These are phyloP conservation scores for Gymnocheta viridis DNA, from an alignment of 2,888 invertebrate genomes.

Conservation along the genomic window DNA sequence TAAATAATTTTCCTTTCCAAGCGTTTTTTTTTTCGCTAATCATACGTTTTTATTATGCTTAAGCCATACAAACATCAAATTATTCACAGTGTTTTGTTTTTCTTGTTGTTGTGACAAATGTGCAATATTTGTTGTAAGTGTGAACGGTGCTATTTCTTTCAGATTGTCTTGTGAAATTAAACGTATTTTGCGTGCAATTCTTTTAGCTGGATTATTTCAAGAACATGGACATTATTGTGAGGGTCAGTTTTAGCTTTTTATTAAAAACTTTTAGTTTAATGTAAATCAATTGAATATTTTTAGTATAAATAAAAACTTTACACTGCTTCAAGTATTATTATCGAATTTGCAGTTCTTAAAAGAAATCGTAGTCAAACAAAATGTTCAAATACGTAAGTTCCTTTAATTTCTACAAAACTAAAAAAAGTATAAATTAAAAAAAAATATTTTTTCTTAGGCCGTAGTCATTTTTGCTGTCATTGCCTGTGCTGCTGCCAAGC, in stretches of 20 bases:
- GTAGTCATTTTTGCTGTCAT: slow-evolving; percentile 66
- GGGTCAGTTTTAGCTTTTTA: background rate
- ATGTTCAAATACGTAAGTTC: slow-evolving; percentile 52
- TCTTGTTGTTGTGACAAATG: background rate
- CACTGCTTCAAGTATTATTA: background rate
- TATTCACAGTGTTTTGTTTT: background rate
- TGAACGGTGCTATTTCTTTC: too few relatives aligned
- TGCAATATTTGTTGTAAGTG: background rate
- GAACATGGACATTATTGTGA: background rate
- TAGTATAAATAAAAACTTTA: background rate
- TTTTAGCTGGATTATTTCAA: background rate
- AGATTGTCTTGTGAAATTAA: background rate
- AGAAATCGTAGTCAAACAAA: background rate
- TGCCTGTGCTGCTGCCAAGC: slow-evolving; percentile 68
- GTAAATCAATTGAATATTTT: background rate
- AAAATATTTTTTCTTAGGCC: slow-evolving; percentile 21
- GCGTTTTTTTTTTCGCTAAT: background rate
- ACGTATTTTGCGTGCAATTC: background rate
- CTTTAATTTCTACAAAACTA: background rate
- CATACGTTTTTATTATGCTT: background rate
- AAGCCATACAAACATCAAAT: background rate
- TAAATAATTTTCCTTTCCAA: too few relatives aligned
- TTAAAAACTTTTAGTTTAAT: background rate
- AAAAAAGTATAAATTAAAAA: background rate
- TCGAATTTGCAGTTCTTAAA: background rate